Percentiles rank a stretch among this genome's conserved stretches.
Evolutionary conservation across 2,888 invertebrate species (phyloP).

Genomic region (Hanleya hanleyi): DNA sequence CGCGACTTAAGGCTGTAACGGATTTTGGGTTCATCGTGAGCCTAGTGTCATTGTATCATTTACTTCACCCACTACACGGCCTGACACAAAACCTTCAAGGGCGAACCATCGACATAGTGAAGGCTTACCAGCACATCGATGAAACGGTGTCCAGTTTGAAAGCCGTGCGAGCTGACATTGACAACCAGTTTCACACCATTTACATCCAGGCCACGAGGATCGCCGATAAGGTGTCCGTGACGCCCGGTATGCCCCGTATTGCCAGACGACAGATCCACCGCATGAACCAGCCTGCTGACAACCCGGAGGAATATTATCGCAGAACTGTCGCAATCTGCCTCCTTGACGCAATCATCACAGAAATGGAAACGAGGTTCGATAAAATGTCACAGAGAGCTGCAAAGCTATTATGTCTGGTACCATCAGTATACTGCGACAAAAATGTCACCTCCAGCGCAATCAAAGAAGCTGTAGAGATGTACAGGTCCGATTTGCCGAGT

Average conservation of each 20-base stretch:
- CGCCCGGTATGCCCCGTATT: neutral
- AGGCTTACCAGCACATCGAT: constrained; percentile 6
- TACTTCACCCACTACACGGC: constrained; percentile 7
- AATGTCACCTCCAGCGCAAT: too few species aligned
- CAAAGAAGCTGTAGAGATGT: too few species aligned
- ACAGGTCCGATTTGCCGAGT: neutral
- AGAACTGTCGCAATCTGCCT: neutral
- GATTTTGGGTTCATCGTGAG: constrained; percentile 19
- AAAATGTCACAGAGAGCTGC: too few species aligned
- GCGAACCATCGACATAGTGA: neutral
- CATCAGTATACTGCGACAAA: too few species aligned
- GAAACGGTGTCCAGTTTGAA: neutral
- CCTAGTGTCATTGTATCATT: constrained; percentile 14
- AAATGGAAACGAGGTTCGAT: neutral
- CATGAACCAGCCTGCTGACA: neutral
- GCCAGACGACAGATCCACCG: neutral
- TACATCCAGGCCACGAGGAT: neutral
- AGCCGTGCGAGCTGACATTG: constrained; percentile 3
- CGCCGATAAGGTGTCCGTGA: neutral
- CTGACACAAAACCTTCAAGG: constrained; percentile 16
- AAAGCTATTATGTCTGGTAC: neutral
- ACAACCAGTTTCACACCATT: constrained; percentile 9
- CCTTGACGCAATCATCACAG: neutral
- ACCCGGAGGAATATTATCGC: neutral
- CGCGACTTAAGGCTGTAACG: neutral